phyloP scores from a whole-genome alignment of 2,797 vertebrate species.

The Urocyon cinereoargenteus region DNA sequence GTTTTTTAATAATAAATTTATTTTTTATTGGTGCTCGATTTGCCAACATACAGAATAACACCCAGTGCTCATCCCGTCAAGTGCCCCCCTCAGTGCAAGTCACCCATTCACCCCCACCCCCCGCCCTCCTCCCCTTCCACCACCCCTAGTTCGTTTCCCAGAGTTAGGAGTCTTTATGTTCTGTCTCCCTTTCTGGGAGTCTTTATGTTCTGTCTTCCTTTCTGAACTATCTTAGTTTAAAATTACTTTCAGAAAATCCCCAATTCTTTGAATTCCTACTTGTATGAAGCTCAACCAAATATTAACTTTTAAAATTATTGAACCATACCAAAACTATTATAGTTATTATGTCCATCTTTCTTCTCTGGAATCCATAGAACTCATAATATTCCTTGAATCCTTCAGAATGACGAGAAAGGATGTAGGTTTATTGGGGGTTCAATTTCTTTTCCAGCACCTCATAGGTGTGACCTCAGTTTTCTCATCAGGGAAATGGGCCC shows the following conservation, averaged over 20 bases:
- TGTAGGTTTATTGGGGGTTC: not conserved
- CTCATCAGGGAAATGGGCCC: not conserved
- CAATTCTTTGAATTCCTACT: not conserved
- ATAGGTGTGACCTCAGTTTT: not conserved
- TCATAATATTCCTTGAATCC: not conserved
- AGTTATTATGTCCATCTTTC: not conserved
- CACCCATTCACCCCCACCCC: too few relatives aligned
- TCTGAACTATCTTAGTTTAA: not conserved
- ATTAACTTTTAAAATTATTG: not conserved
- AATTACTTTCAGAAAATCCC: slow-evolving; percentile 26
- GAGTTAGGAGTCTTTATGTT: too few relatives aligned
- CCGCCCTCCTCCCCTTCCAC: too few relatives aligned
- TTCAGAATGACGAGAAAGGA: not conserved
- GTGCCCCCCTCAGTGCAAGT: too few relatives aligned
- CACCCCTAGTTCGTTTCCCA: too few relatives aligned
- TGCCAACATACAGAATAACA: too few relatives aligned
- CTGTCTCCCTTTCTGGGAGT: too few relatives aligned
- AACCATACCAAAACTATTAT: not conserved
- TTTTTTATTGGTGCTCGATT: too few relatives aligned
- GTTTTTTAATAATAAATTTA: too few relatives aligned
- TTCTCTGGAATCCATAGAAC: not conserved
- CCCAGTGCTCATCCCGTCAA: too few relatives aligned
- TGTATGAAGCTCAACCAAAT: not conserved
- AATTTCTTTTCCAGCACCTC: not conserved
- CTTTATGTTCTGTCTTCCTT: too few relatives aligned